Evolutionary conservation across 2,113 vertebrate genomes (phyloP).

Genomic region (Triplophysa tibetana): DNA sequence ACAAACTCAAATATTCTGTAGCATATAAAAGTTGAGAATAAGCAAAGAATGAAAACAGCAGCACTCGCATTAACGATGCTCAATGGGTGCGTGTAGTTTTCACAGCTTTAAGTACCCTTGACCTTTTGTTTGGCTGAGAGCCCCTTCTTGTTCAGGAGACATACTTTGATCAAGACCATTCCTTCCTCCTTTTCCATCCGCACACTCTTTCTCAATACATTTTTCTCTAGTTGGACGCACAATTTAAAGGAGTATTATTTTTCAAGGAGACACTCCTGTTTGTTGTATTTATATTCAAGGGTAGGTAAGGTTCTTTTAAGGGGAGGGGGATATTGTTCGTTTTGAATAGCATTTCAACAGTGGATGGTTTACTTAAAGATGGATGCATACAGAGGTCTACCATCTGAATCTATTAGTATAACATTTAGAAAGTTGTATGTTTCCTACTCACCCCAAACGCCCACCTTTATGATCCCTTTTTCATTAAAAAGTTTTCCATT

Average conservation of each 20-base stretch:
- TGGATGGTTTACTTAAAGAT: not conserved
- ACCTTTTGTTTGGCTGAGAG: slow-evolving; percentile 42
- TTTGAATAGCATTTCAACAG: not conserved
- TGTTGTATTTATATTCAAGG: not conserved
- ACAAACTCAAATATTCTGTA: not conserved
- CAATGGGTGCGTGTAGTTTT: slow-evolving; percentile 28
- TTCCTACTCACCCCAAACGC: too few species aligned
- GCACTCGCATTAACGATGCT: slow-evolving; percentile 42
- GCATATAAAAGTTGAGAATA: slow-evolving; percentile 17
- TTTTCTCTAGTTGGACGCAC: not conserved
- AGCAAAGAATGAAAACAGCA: not conserved
- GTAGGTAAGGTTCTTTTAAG: not conserved
- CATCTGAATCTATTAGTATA: too few species aligned
- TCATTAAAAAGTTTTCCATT: too few species aligned
- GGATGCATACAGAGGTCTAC: too few species aligned
- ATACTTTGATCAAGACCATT: slow-evolving; percentile 52
- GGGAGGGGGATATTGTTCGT: not conserved
- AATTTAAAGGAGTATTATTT: not conserved
- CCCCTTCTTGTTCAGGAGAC: slow-evolving; percentile 46
- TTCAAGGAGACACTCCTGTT: not conserved
- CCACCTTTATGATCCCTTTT: too few species aligned
- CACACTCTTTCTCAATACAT: slow-evolving; percentile 16
- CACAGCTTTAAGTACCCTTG: slow-evolving; percentile 46
- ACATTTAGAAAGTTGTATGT: too few species aligned
- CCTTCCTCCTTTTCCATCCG: slow-evolving; percentile 41